Percentiles rank a stretch among this genome's conserved stretches.
Conservation (phyloP, 2,888 invertebrate genomes). For the Reticulitermes lucifugus region DNA sequence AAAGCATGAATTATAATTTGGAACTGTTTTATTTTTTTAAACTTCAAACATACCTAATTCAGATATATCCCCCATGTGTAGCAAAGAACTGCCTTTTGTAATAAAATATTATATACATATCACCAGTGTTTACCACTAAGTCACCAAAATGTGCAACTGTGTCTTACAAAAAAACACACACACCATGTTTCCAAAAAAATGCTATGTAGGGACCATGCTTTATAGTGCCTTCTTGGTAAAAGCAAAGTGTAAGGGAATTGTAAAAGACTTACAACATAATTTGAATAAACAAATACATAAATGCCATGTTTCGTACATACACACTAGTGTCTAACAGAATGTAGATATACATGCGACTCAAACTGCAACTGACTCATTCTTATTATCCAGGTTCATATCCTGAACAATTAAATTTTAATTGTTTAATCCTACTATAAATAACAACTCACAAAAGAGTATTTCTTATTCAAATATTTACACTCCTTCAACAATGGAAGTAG, state of each 20-base stretch:
- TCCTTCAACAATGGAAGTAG: not conserved
- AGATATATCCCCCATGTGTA: too few species aligned
- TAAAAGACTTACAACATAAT: not conserved
- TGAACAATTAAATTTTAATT: not conserved
- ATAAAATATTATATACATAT: not conserved
- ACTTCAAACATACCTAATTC: too few species aligned
- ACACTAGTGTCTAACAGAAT: not conserved
- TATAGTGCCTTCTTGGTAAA: not conserved
- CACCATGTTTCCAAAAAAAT: not conserved
- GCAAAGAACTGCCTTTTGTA: not conserved
- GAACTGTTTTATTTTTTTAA: too few species aligned
- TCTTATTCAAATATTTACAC: not conserved
- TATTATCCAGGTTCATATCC: not conserved
- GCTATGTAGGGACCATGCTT: not conserved
- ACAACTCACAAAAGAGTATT: not conserved
- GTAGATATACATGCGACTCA: not conserved
- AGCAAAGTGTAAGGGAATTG: not conserved
- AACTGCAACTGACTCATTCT: not conserved
- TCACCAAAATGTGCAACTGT: not conserved
- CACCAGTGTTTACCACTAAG: not conserved
- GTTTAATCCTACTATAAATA: not conserved
- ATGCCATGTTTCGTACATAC: not conserved
- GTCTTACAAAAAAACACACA: not conserved
- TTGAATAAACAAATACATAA: not conserved
- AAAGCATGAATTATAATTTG: too few species aligned